Evolutionary conservation across 2,113 vertebrate genomes (phyloP), one percentile per base, ranked within the genome.

Genomic region (Chroicocephalus ridibundus): DNA sequence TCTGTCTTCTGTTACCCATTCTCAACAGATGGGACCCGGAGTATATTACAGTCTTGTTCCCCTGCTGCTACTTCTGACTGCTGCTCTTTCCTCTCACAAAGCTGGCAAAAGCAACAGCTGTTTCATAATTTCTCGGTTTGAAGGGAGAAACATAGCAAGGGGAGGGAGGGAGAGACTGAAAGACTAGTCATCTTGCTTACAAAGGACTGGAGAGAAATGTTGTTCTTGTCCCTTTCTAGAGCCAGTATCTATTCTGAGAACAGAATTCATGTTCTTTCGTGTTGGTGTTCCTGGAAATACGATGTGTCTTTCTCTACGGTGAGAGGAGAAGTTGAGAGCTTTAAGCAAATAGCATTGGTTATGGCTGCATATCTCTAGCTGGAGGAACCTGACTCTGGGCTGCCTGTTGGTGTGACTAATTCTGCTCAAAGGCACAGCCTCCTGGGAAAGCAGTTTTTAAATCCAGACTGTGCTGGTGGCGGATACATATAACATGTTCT

Each of bases 61-160:
- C 82, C 82, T 92, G 94, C 85, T 97, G 91, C 83, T 93, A 34
- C 90, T 95, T 77, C 69, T 95, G 60, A 69, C 82, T 92, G 89
- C 94, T 95, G 91, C 62, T 79, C 69, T 91, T 81, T 91, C 69
- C 36, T 94, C 40, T 96, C 76, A 72, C 58, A 88, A 93, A 88
- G 89, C 87, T 91, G 93, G 86, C 77, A 94, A 86, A 92, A 94
- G 90, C 82, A 96, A 49, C 95, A 97, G 88, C 87, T 96, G 96
- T 94, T 96, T 89, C n/a, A 40, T 85, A 76, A 85, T 89, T 95
- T 91, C 68, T 51, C 54, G 38, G 22, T 94, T 94, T 93, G 58
- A 84, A 72, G 75, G 69, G 34, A 77, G 68, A 82, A 85, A 57
- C 8, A 24, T 8, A 64, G 36, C 7, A 61, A 16, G 24, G 54